phyloP scores from a whole-genome alignment of 2,888 invertebrate species.

The Parelbella ahira region DNA sequence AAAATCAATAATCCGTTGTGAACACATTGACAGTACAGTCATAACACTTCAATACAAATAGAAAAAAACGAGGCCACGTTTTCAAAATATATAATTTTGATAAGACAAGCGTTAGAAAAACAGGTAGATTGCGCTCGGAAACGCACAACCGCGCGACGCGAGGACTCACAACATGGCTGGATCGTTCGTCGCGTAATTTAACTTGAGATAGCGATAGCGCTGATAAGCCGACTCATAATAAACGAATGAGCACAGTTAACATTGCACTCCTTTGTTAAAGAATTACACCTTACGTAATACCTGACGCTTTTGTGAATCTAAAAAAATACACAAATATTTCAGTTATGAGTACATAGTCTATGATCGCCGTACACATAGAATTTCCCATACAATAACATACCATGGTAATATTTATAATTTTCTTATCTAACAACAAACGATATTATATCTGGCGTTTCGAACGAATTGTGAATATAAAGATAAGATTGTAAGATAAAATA shows the following conservation, averaged over 20 bases:
- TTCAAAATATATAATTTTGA: slow-evolving; percentile 45
- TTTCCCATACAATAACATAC: too few relatives aligned
- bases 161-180: slow-evolving; percentile 49
- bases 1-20: slow-evolving; percentile 51
- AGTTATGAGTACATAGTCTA: too few relatives aligned
- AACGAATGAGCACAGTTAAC: slow-evolving; percentile 30
- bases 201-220: slow-evolving; percentile 74
- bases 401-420: too few relatives aligned
- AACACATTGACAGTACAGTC: slow-evolving; percentile 40
- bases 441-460: slow-evolving; percentile 8
- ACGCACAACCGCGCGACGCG: slow-evolving; percentile 49
- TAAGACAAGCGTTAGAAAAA: slow-evolving; percentile 50
- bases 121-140: slow-evolving; percentile 55
- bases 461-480: slow-evolving; percentile 26
- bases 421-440: slow-evolving; percentile 6
- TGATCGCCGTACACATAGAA: too few relatives aligned
- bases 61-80: slow-evolving; percentile 47
- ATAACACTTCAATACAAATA: slow-evolving; percentile 34
- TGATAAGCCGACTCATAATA: slow-evolving; percentile 56
- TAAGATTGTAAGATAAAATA: slow-evolving; percentile 34
- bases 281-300: slow-evolving; percentile 12
- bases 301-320: background rate
- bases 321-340: too few relatives aligned
- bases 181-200: slow-evolving; percentile 68
- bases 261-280: slow-evolving; percentile 27